Conservation (phyloP, 2,113 vertebrate species). For the Cephalophus harveyi region DNA sequence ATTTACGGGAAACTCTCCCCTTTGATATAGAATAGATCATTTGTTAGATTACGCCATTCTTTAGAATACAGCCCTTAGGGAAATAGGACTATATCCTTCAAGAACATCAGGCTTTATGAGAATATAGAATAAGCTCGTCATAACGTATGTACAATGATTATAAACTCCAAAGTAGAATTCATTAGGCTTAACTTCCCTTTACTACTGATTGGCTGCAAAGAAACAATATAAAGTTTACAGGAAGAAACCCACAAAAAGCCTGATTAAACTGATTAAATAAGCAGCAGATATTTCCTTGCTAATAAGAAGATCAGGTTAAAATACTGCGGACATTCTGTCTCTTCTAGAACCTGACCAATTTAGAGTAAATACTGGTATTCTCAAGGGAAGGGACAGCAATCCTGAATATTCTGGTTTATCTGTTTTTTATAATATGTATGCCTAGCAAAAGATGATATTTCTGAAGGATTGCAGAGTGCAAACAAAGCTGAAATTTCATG, state of each 20-base stretch:
- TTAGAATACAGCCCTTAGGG: not conserved
- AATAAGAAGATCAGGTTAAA: not conserved
- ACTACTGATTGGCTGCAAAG: not conserved
- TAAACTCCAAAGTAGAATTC: not conserved
- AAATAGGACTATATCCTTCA: not conserved
- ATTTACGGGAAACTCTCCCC: not conserved
- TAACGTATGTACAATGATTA: not conserved
- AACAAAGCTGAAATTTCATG: not conserved
- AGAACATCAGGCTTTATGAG: not conserved
- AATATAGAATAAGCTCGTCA: not conserved
- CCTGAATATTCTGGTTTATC: not conserved
- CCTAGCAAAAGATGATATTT: not conserved
- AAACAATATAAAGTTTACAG: not conserved
- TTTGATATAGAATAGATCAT: not conserved
- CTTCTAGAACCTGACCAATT: not conserved
- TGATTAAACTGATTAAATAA: not conserved
- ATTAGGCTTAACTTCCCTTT: constrained; percentile 8
- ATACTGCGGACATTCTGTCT: not conserved
- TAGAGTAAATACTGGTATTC: not conserved
- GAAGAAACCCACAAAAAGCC: not conserved
- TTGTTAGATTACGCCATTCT: not conserved
- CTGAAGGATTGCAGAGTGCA: not conserved
- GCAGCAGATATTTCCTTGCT: not conserved
- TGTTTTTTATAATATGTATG: not conserved
- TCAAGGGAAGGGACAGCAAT: not conserved